Percentiles rank a stretch among this genome's conserved stretches.
phyloP scores from a whole-genome alignment of 37 sponge, comb jelly and placozoan species.

The Lycopodina hypogea region DNA sequence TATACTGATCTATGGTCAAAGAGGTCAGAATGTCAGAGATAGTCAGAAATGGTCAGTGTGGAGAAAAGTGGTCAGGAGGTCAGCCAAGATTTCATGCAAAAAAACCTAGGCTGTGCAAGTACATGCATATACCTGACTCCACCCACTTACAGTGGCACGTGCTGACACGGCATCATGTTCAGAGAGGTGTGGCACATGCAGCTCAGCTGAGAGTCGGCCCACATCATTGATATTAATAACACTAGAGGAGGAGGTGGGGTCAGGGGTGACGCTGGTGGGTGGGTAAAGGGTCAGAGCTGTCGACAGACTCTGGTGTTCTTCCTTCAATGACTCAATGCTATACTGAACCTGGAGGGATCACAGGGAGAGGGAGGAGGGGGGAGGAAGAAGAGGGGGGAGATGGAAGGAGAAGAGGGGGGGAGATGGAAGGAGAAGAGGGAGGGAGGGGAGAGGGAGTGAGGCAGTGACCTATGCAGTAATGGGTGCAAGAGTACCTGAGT shows the following conservation, averaged over 20 bases:
- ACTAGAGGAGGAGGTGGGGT: constrained; percentile 27
- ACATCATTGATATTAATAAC: constrained; percentile 36
- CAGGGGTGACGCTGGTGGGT: constrained; percentile 8
- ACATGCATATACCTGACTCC: too few relatives aligned
- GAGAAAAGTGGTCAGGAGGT: too few relatives aligned
- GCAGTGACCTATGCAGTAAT: too few relatives aligned
- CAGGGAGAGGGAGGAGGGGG: background rate
- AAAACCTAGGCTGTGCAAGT: too few relatives aligned
- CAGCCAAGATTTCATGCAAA: too few relatives aligned
- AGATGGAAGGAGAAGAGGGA: too few relatives aligned
- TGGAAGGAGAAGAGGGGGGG: too few relatives aligned
- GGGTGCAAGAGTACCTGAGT: constrained; percentile 15
- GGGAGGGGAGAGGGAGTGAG: too few relatives aligned
- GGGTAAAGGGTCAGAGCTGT: constrained; percentile 37
- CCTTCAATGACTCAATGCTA: constrained; percentile 37
- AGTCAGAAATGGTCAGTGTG: too few relatives aligned
- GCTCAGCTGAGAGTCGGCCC: constrained; percentile 45
- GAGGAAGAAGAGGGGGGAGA: background rate
- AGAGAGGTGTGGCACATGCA: constrained; percentile 43
- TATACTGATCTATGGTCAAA: too few relatives aligned
- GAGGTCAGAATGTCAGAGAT: too few relatives aligned
- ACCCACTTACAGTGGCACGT: constrained; percentile 73
- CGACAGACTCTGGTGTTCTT: constrained; percentile 38
- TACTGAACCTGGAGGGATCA: constrained; percentile 25
- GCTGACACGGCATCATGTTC: constrained; percentile 72